Conservation (phyloP, 2,113 vertebrate genomes). For the Cacatua alba region DNA sequence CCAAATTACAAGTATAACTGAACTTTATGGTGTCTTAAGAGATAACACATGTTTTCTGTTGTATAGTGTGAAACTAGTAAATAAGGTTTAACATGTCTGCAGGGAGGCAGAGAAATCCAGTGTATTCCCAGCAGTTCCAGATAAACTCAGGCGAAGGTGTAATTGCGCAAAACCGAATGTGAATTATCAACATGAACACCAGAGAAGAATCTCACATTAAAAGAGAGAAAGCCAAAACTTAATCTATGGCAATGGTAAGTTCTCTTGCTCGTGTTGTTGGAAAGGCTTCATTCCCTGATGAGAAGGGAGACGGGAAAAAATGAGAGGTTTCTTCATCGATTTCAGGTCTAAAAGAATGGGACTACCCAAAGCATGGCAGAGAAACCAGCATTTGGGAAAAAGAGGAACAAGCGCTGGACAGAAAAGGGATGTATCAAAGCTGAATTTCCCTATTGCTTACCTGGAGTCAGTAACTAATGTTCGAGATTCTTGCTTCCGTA, state of each 20-base stretch:
- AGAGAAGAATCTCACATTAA: neutral
- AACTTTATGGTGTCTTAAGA: neutral
- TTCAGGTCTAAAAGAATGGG: neutral
- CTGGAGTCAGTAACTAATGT: neutral
- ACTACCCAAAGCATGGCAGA: neutral
- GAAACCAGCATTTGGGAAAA: neutral
- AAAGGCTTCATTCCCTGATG: neutral
- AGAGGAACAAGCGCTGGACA: neutral
- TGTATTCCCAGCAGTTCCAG: neutral
- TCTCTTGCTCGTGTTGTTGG: neutral
- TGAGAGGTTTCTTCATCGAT: neutral
- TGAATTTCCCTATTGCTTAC: neutral
- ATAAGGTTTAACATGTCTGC: neutral
- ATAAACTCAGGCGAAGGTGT: neutral
- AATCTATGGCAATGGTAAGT: neutral
- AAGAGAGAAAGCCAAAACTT: neutral
- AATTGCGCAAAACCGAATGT: neutral
- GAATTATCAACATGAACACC: neutral
- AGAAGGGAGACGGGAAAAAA: fast-evolving
- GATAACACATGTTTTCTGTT: conserved; percentile 2
- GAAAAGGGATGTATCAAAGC: neutral
- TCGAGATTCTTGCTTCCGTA: neutral
- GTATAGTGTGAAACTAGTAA: conserved; percentile 8
- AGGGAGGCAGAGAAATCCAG: neutral
- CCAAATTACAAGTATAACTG: neutral